Percentiles rank a stretch among this genome's conserved stretches.
Conservation (phyloP, 2,797 vertebrate genomes). For the Lepilemur ruficaudatus region DNA sequence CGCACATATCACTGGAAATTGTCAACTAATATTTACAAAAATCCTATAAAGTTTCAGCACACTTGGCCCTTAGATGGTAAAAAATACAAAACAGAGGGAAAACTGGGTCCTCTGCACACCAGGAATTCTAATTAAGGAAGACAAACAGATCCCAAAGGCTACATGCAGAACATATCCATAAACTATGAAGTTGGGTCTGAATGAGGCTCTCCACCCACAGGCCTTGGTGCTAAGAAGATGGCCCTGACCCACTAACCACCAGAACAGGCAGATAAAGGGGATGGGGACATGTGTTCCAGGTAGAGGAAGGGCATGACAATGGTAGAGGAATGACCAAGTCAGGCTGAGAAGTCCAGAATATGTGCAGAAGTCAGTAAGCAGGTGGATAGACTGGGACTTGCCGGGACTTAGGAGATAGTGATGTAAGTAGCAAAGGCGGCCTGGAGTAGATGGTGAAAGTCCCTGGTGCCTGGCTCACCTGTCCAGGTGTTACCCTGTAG, state of each 20-base stretch:
- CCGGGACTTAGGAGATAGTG: background rate
- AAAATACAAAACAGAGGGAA: conserved; percentile 39
- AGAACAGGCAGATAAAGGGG: background rate
- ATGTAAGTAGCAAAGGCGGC: background rate
- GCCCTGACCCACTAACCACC: background rate
- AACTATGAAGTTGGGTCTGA: conserved; percentile 6
- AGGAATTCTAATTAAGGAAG: conserved; percentile 64
- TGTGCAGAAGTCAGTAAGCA: background rate
- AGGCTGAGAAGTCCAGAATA: background rate
- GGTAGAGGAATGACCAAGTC: background rate
- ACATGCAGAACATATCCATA: background rate
- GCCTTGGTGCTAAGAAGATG: background rate
- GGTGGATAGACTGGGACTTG: background rate
- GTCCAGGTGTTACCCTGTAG: background rate
- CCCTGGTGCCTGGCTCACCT: background rate
- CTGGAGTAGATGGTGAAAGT: background rate
- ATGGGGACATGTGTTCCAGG: background rate
- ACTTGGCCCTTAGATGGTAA: conserved; percentile 30
- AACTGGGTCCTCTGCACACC: conserved; percentile 41
- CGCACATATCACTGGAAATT: conserved; percentile 56
- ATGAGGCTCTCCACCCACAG: background rate
- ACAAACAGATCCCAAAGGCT: conserved; percentile 52
- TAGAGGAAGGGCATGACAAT: background rate
- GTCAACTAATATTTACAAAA: conserved; percentile 68
- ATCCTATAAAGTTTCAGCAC: conserved; percentile 53